phyloP scores from a whole-genome alignment of 2,797 vertebrate species.

The Myiotriccus ornatus region DNA sequence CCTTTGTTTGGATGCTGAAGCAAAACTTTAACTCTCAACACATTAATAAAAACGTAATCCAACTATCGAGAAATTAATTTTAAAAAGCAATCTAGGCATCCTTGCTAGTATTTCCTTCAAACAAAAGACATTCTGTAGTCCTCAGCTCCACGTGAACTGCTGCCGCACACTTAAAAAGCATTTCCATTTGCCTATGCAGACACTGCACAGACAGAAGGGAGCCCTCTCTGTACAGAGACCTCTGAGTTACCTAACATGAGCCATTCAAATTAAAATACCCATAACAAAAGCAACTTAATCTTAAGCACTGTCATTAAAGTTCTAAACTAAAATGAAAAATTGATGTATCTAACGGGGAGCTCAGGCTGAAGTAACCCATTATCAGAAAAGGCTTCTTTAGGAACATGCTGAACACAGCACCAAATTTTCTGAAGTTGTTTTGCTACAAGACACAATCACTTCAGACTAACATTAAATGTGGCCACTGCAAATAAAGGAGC shows the following conservation, averaged over 20 bases:
- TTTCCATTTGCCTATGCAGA: neutral
- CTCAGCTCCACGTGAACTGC: neutral
- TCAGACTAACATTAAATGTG: neutral
- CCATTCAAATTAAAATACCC: neutral
- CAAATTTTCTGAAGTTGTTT: neutral
- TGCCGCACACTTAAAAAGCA: accelerated
- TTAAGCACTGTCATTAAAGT: neutral
- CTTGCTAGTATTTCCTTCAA: neutral
- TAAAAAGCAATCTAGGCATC: neutral
- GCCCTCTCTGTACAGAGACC: neutral
- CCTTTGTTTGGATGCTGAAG: neutral
- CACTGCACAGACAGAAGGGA: neutral
- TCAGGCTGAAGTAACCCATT: neutral
- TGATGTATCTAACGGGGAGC: neutral
- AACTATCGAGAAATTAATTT: neutral
- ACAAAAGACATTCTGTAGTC: neutral
- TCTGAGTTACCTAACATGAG: neutral
- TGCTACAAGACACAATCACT: neutral
- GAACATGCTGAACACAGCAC: neutral
- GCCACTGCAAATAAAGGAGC: neutral
- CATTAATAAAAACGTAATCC: neutral
- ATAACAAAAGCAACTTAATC: neutral
- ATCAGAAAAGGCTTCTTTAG: neutral
- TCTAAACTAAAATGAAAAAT: neutral
- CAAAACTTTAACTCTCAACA: neutral